Percentiles rank a stretch among this genome's conserved stretches.
Evolutionary conservation across 2,113 vertebrate genomes (phyloP).

Genomic region (Callipepla squamata): DNA sequence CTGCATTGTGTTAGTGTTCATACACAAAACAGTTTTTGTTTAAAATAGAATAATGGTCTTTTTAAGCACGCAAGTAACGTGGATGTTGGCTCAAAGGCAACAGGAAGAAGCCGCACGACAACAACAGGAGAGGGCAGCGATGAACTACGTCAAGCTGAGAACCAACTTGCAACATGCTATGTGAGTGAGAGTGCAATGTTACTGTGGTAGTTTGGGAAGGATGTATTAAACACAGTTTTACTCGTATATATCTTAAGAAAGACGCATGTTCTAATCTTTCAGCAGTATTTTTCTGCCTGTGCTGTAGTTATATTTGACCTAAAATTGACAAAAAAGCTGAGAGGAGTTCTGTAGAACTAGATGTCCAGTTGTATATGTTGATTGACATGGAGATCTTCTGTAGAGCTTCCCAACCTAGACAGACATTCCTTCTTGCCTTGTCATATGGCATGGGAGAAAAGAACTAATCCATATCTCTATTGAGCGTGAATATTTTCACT

Average conservation of each 20-base stretch:
- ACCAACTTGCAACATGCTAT: conserved; percentile 98
- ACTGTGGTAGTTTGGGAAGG: neutral
- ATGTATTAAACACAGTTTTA: neutral
- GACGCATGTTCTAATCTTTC: neutral
- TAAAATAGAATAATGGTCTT: conserved; percentile 82
- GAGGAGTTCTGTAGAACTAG: neutral
- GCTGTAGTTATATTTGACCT: neutral
- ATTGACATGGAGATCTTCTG: neutral
- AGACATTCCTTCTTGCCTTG: neutral
- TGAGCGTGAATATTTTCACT: neutral
- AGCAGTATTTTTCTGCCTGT: neutral
- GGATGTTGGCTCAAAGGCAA: conserved; percentile 99
- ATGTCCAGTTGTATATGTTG: neutral
- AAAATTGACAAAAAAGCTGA: neutral
- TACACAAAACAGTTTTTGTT: conserved; percentile 73
- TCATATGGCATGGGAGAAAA: neutral
- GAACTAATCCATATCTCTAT: neutral
- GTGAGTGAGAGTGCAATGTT: conserved; percentile 79
- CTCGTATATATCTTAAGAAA: neutral
- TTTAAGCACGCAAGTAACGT: conserved; percentile 97
- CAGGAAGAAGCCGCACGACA: conserved; percentile 91
- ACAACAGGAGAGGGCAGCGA: conserved; percentile 94
- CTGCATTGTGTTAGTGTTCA: conserved; percentile 68
- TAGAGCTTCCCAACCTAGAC: neutral
- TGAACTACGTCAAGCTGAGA: conserved; percentile 99